phyloP scores from a whole-genome alignment of 2,113 vertebrate genomes.

The Phaetusa simplex region DNA sequence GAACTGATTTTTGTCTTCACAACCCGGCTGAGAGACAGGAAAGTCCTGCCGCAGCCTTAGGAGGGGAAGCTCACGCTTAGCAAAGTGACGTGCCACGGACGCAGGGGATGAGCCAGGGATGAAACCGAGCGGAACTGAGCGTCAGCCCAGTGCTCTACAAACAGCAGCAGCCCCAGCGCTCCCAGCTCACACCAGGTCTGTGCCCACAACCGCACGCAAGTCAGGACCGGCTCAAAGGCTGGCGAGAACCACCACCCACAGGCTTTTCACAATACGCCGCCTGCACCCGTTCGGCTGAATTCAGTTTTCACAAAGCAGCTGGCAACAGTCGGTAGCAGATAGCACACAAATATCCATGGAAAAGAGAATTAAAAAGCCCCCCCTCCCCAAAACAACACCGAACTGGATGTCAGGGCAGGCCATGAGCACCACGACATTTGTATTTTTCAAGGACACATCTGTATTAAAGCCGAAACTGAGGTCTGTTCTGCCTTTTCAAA shows the following conservation, averaged over 20 bases:
- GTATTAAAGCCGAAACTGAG: not conserved
- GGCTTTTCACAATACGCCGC: not conserved
- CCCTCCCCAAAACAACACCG: too few species aligned
- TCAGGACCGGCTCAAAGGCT: not conserved
- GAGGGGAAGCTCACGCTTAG: not conserved
- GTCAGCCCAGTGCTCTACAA: too few species aligned
- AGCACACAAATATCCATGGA: not conserved
- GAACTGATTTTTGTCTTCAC: not conserved
- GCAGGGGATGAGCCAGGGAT: not conserved
- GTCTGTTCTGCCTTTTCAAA: not conserved
- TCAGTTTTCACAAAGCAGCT: not conserved
- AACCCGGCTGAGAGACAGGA: not conserved
- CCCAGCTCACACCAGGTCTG: not conserved
- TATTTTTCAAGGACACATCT: not conserved
- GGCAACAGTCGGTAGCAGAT: not conserved
- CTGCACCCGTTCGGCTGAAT: not conserved
- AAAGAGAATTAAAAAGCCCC: not conserved
- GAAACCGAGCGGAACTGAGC: not conserved
- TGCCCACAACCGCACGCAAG: not conserved
- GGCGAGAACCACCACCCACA: rapidly evolving
- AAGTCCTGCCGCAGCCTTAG: not conserved
- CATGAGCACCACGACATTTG: not conserved
- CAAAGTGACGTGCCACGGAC: not conserved
- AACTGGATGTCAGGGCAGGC: not conserved
- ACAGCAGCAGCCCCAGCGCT: not conserved